Base-by-base conservation (phyloP, 2,113 vertebrate genomes). In the Synodontis membranacea region DNA sequence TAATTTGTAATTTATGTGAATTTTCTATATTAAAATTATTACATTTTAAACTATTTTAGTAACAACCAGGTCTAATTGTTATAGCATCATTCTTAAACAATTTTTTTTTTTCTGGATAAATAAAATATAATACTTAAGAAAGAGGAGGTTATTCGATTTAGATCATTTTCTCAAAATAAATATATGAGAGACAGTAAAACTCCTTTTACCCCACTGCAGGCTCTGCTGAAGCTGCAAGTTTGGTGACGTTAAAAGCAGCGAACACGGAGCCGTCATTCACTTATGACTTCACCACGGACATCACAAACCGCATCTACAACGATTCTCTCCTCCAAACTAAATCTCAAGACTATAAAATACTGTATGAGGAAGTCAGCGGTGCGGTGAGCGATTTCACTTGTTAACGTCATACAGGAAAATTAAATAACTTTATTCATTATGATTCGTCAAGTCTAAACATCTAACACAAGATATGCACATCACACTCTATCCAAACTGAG, bases 251-350 rank as follows among this genome's bases (percentile, higher is more conserved):
- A 39, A 39, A 37, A 25, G 21, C 50, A 14, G 10, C 79, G 0
- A 75, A 46, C 7, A 12, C 82, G 15, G 0, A 11, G 4, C 2
- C 44, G 0, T 25, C 0, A 0, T 62, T 14, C 0, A 64, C 28
- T 0, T 92, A 76, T 44, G 48, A 0, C 42, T 0, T 93, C 62
- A 81, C 66, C n/a, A 62, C 91, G 23, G 48, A 91, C 60, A 91
- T 93, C 89, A 91, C 84, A 79, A 93, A 92, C 83, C 88, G 42
- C 12, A 25, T n/a, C 68, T 93, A 90, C 88, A 90, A 25, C 0
- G 0, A 11, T 0, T 44, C 64, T 1, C 84, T 93, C 37, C 76
- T 86, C 14, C 62, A 88, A 54, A 4, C 50, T 4, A 0, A 1
- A 15, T 87, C 89, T 12, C 19, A 21, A 1, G 58, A 89, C 25